phyloP scores from a whole-genome alignment of 2,113 vertebrate species.

The Tragelaphus imberbis region DNA sequence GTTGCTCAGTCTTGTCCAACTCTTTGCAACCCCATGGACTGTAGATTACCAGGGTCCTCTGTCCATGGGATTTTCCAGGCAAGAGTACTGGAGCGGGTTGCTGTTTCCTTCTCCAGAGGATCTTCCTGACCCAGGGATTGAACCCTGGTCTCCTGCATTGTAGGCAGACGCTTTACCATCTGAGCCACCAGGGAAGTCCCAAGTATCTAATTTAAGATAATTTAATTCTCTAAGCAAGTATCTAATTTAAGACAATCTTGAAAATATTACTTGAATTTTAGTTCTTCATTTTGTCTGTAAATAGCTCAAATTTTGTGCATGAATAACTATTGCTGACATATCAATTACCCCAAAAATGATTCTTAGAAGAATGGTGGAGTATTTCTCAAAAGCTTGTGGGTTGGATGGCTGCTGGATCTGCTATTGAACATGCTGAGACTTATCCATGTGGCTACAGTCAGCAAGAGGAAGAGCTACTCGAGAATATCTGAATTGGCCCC shows the following conservation, averaged over 20 bases:
- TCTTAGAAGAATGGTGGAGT: not conserved
- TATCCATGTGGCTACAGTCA: not conserved
- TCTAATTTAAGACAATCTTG: not conserved
- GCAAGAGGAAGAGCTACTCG: not conserved
- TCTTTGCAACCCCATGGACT: not conserved
- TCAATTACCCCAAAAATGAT: not conserved
- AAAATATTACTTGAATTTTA: not conserved
- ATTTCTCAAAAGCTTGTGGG: not conserved
- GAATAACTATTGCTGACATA: not conserved
- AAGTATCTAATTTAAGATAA: not conserved
- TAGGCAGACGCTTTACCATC: not conserved
- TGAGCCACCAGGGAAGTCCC: not conserved
- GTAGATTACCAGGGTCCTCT: not conserved
- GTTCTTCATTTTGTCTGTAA: not conserved
- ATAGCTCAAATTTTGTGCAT: not conserved
- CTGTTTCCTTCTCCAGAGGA: not conserved
- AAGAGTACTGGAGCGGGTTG: not conserved
- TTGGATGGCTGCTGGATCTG: not conserved
- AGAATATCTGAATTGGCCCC: not conserved
- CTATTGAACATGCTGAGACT: not conserved
- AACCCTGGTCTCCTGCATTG: not conserved
- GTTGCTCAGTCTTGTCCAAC: accelerated
- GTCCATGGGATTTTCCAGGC: not conserved
- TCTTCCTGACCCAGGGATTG: accelerated
- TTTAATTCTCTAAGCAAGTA: not conserved